These are phyloP conservation scores for Aphaenogaster ashmeadi DNA, from an alignment of 1,140 invertebrate genomes.

Conservation along the genomic window DNA sequence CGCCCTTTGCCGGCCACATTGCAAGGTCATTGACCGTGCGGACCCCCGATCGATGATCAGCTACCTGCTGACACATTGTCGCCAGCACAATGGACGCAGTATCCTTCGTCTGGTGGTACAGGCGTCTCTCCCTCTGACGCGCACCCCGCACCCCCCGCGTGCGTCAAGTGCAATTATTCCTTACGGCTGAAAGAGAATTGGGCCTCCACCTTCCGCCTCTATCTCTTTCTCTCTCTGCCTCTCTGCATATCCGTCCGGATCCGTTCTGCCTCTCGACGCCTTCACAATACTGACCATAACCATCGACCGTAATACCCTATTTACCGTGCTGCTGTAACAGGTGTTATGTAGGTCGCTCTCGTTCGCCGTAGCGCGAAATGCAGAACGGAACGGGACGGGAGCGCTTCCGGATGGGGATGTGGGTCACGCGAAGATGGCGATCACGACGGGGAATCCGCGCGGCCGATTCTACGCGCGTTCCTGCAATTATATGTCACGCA, in stretches of 20 bases:
- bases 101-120: slow-evolving; percentile 51
- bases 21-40: slow-evolving; percentile 75
- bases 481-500: neutral
- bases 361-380: slow-evolving; percentile 19
- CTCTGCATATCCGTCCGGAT: slow-evolving; percentile 31
- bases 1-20: slow-evolving; percentile 47
- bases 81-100: slow-evolving; percentile 58
- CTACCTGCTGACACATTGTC: slow-evolving; percentile 76
- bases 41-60: slow-evolving; percentile 70
- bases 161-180: slow-evolving; percentile 75
- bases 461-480: neutral
- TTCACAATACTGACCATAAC: slow-evolving; percentile 39
- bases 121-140: neutral
- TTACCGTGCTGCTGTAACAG: slow-evolving; percentile 50
- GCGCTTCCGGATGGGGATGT: slow-evolving; percentile 12
- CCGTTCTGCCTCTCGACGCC: slow-evolving; percentile 25
- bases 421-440: neutral
- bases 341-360: slow-evolving; percentile 24
- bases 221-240: slow-evolving; percentile 13
- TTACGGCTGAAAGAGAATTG: slow-evolving; percentile 41
- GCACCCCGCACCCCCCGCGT: neutral
- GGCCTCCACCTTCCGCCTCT: neutral
- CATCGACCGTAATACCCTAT: slow-evolving; percentile 60
- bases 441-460: neutral
- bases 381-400: neutral